Percentiles rank a stretch among this genome's conserved stretches.
Evolutionary conservation across 2,113 vertebrate species (phyloP).

Genomic region (Albula goreensis): DNA sequence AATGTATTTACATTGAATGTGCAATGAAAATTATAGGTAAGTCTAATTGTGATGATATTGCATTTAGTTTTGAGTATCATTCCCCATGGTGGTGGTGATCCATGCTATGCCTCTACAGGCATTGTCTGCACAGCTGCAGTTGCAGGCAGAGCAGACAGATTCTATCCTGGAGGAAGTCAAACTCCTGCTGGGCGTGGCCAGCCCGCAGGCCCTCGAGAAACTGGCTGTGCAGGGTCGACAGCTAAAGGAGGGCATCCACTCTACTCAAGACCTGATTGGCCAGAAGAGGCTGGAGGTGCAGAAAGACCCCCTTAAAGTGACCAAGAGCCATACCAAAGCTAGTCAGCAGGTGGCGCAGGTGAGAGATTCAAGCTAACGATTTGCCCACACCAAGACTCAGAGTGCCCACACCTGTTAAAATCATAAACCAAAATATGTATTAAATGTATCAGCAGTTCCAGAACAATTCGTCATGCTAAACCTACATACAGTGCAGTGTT

Average conservation of each 20-base stretch:
- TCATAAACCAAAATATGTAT: too few relatives aligned
- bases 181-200: conserved; percentile 56
- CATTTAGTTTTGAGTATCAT: too few relatives aligned
- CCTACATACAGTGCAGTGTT: too few relatives aligned
- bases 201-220: conserved; percentile 65
- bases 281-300: conserved; percentile 74
- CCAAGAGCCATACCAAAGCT: not conserved
- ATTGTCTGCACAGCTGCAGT: conserved; percentile 69
- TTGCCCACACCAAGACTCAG: not conserved
- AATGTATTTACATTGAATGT: too few relatives aligned
- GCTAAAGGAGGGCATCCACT: conserved; percentile 62
- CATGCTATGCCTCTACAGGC: conserved; percentile 39
- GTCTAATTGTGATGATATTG: too few relatives aligned
- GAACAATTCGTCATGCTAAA: too few relatives aligned
- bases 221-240: conserved; percentile 59
- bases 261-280: conserved; percentile 73
- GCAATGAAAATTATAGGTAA: too few relatives aligned
- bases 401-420: too few relatives aligned
- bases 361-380: not conserved
- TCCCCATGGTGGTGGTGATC: not conserved
- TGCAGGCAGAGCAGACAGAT: conserved; percentile 70
- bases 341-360: not conserved
- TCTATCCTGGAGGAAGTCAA: conserved; percentile 72
- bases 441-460: too few relatives aligned
- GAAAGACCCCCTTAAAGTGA: conserved; percentile 57